A percentile compares a stretch with the other conserved stretches of the same genome.
Conservation (phyloP, 2,797 vertebrate genomes). For the Lepus townsendii region DNA sequence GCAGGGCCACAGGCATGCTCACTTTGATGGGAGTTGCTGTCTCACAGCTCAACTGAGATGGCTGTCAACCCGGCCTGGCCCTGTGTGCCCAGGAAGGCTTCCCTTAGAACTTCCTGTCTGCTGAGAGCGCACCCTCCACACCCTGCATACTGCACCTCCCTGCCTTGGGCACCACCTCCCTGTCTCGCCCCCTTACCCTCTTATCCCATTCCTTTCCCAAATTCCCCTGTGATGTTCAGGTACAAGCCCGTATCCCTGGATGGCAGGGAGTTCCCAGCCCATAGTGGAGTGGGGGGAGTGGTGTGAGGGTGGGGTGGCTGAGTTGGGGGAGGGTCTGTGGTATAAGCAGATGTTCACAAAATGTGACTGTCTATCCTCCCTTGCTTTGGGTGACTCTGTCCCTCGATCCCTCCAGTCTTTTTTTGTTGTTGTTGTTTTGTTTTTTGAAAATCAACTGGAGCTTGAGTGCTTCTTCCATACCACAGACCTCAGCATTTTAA, state of each 20-base stretch:
- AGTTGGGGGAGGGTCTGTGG: background rate
- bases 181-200: too few relatives aligned
- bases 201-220: background rate
- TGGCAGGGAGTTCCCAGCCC: background rate
- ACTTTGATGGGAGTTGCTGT: background rate
- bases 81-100: fast-evolving
- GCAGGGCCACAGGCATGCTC: background rate
- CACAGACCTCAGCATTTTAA: background rate
- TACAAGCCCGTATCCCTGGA: background rate
- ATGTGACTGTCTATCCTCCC: background rate
- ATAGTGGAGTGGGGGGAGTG: background rate
- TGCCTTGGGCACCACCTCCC: fast-evolving
- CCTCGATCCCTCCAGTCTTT: too few relatives aligned
- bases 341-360: background rate
- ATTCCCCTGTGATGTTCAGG: background rate
- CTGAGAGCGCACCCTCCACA: background rate
- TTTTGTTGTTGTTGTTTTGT: background rate
- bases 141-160: fast-evolving
- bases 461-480: background rate
- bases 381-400: too few relatives aligned
- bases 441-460: background rate
- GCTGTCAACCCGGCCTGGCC: background rate
- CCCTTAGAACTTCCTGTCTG: background rate
- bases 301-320: too few relatives aligned
- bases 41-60: background rate